Conservation (phyloP, 2,888 invertebrate species). For the Elaeidobius kamerunicus region DNA sequence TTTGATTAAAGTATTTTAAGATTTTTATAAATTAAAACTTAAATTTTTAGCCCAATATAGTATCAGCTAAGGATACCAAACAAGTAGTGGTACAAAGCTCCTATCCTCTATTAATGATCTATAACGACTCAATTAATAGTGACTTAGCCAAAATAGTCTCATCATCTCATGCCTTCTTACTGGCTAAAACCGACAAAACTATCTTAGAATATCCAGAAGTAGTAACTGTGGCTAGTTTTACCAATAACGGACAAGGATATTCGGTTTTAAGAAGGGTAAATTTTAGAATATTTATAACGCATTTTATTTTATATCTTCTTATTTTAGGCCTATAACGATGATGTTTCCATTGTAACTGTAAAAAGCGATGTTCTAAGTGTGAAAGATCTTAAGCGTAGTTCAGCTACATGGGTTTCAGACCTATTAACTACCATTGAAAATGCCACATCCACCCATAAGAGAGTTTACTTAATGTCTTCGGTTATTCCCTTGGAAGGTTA, state of each 20-base stretch:
- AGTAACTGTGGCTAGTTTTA: constrained; percentile 40
- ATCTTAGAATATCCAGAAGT: constrained; percentile 36
- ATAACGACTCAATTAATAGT: constrained; percentile 40
- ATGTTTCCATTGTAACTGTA: constrained; percentile 37
- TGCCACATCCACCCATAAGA: constrained; percentile 32
- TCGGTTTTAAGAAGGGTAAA: constrained; percentile 43
- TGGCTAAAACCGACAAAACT: constrained; percentile 39
- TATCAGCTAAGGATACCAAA: constrained; percentile 40
- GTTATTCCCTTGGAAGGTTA: constrained; percentile 45
- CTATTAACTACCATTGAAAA: constrained; percentile 36
- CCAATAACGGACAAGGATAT: constrained; percentile 38
- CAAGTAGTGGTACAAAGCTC: constrained; percentile 41
- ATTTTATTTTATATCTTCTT: too few species aligned
- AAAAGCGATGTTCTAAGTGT: constrained; percentile 43
- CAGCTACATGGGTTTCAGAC: constrained; percentile 42
- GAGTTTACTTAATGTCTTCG: constrained; percentile 41
- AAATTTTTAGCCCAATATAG: constrained; percentile 42
- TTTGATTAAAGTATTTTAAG: neutral
- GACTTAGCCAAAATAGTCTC: constrained; percentile 41
- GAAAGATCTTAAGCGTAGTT: constrained; percentile 42
- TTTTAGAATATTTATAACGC: too few species aligned
- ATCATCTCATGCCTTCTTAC: constrained; percentile 41
- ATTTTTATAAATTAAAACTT: neutral
- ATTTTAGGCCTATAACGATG: constrained; percentile 32
- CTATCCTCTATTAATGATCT: constrained; percentile 43